phyloP scores from a whole-genome alignment of 2,888 invertebrate species.

The Micoletzkya japonica region DNA sequence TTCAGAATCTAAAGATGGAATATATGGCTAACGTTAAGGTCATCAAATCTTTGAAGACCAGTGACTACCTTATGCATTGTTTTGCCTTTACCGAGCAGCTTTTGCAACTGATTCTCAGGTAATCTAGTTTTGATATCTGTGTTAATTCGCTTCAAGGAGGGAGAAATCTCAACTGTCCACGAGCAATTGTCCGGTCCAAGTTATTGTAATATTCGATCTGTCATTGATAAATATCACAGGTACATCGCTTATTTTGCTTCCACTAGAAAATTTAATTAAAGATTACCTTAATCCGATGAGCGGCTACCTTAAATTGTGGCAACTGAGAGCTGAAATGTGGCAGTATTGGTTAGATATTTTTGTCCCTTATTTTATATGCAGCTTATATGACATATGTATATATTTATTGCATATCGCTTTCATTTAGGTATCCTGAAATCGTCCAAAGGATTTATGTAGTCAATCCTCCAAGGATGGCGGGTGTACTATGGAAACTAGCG shows the following conservation, averaged over 20 bases:
- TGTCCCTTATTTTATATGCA: no score
- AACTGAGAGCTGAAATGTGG: slow-evolving; percentile 48
- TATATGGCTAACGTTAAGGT: slow-evolving; percentile 34
- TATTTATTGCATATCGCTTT: background rate
- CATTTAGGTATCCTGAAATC: slow-evolving; percentile 44
- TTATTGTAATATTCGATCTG: slow-evolving; percentile 49
- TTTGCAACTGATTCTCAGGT: slow-evolving; percentile 45
- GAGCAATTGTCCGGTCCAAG: slow-evolving; percentile 46
- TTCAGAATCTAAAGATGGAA: background rate
- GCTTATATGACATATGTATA: no score
- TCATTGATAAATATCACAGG: slow-evolving; percentile 46
- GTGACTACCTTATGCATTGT: slow-evolving; percentile 48
- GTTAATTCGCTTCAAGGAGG: slow-evolving; percentile 31
- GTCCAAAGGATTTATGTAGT: slow-evolving; percentile 46
- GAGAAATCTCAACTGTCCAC: slow-evolving; percentile 41
- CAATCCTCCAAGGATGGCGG: slow-evolving; percentile 44
- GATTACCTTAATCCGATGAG: slow-evolving; percentile 46
- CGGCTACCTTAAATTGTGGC: slow-evolving; percentile 51
- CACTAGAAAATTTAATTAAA: slow-evolving; percentile 13
- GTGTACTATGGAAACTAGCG: slow-evolving; percentile 44
- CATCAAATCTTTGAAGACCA: slow-evolving; percentile 49
- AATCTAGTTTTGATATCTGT: background rate
- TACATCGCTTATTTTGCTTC: background rate
- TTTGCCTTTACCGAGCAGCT: slow-evolving; percentile 51
- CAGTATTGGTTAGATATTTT: slow-evolving; percentile 43